phyloP scores from a whole-genome alignment of 2,797 vertebrate species.

The Rhinoraja longicauda region DNA sequence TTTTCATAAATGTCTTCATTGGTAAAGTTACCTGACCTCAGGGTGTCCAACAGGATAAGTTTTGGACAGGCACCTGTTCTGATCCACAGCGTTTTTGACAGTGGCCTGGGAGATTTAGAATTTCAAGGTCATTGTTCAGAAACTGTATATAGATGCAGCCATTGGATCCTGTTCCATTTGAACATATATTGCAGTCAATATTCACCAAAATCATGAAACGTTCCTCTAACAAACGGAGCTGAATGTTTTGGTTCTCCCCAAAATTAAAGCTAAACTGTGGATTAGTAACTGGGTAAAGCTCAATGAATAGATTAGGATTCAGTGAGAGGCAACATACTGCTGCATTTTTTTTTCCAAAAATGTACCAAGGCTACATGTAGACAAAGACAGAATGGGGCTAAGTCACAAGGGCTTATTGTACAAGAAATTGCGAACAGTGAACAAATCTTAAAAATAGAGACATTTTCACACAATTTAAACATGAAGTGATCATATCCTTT shows the following conservation, averaged over 20 bases:
- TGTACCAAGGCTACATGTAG: not conserved
- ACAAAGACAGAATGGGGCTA: slow-evolving; percentile 36
- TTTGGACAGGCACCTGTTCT: not conserved
- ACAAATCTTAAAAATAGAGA: not conserved
- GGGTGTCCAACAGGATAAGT: not conserved
- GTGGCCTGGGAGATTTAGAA: not conserved
- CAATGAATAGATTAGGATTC: not conserved
- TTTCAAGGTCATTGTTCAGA: not conserved
- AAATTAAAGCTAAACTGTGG: not conserved
- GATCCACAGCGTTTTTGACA: not conserved
- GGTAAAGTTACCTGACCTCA: not conserved
- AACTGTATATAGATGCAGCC: not conserved
- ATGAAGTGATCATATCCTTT: not conserved
- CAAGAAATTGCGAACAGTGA: not conserved
- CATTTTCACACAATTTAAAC: not conserved
- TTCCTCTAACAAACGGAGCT: not conserved
- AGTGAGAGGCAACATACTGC: not conserved
- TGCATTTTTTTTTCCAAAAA: not conserved
- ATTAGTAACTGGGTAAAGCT: not conserved
- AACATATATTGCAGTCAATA: not conserved
- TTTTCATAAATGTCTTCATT: not conserved
- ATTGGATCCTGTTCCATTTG: not conserved
- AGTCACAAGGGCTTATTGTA: slow-evolving; percentile 23
- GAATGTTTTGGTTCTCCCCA: not conserved
- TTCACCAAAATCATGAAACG: not conserved